These are phyloP conservation scores for Carposina sasakii DNA, from an alignment of 1,140 invertebrate genomes.

Conservation along the genomic window DNA sequence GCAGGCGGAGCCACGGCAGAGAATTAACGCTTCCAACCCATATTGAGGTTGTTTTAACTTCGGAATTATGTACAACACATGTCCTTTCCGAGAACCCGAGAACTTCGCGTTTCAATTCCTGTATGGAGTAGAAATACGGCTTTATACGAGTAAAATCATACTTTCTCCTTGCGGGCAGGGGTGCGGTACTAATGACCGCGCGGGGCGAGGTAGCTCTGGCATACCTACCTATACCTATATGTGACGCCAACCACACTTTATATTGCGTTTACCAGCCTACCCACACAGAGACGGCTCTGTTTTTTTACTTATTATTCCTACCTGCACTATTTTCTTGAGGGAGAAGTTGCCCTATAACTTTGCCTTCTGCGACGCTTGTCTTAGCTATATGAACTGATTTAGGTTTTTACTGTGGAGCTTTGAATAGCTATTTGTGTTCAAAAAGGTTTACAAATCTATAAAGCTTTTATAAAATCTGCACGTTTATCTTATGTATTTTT, in stretches of 20 bases:
- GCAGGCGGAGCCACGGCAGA: too few species aligned
- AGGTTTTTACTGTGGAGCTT: too few species aligned
- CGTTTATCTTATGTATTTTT: too few species aligned
- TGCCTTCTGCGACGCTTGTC: too few species aligned
- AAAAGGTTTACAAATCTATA: too few species aligned
- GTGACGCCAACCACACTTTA: constrained; percentile 66
- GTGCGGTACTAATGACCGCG: constrained; percentile 66
- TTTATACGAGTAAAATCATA: constrained; percentile 72
- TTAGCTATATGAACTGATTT: too few species aligned
- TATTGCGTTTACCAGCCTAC: constrained; percentile 66
- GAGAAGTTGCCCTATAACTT: too few species aligned
- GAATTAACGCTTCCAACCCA: constrained; percentile 52
- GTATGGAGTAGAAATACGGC: constrained; percentile 71
- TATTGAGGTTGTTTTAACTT: constrained; percentile 65
- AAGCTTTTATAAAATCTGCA: too few species aligned
- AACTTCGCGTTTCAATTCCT: constrained; percentile 69
- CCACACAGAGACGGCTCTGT: constrained; percentile 50
- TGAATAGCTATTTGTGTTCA: too few species aligned
- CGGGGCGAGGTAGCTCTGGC: constrained; percentile 52
- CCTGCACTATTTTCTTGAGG: constrained; percentile 65
- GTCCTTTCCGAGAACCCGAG: constrained; percentile 59
- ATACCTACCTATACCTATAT: constrained; percentile 46
- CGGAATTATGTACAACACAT: constrained; percentile 65
- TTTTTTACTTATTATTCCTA: constrained; percentile 61
- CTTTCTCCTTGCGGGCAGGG: constrained; percentile 59